Evolutionary conservation across 2,113 vertebrate genomes (phyloP).

Genomic region (Thamnaconus septentrionalis): DNA sequence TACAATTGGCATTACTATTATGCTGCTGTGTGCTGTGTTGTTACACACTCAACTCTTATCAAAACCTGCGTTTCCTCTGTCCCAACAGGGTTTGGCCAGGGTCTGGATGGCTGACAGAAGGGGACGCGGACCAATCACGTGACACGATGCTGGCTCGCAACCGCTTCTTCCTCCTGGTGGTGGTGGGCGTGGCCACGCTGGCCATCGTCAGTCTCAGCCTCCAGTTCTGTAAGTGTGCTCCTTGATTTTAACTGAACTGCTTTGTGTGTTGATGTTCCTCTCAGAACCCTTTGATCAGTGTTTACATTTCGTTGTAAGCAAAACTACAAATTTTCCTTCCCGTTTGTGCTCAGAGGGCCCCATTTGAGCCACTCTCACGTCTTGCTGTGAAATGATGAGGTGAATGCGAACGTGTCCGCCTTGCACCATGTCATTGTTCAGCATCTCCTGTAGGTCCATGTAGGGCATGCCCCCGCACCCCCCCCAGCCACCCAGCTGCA

Average conservation of each 20-base stretch:
- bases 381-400: constrained; percentile 14
- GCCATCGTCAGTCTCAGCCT: constrained; percentile 92
- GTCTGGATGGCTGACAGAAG: constrained; percentile 82
- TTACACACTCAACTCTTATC: too few species aligned
- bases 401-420: constrained; percentile 20
- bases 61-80: not conserved
- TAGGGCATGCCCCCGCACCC: not conserved
- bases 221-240: constrained; percentile 87
- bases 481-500: not conserved
- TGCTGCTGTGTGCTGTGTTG: too few species aligned
- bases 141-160: constrained; percentile 93
- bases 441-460: constrained; percentile 42
- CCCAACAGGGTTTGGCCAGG: constrained; percentile 50
- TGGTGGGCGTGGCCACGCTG: constrained; percentile 87
- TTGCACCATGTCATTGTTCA: constrained; percentile 45
- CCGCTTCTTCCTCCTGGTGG: constrained; percentile 92
- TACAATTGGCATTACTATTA: too few species aligned
- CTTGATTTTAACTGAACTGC: not conserved
- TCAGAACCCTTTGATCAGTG: not conserved
- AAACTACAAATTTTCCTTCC: too few species aligned
- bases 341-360: not conserved
- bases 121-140: constrained; percentile 60
- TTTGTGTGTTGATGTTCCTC: not conserved
- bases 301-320: too few species aligned
- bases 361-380: not conserved